Evolutionary conservation across 2,113 vertebrate genomes (phyloP).

Genomic region (Notiomystis cincta): DNA sequence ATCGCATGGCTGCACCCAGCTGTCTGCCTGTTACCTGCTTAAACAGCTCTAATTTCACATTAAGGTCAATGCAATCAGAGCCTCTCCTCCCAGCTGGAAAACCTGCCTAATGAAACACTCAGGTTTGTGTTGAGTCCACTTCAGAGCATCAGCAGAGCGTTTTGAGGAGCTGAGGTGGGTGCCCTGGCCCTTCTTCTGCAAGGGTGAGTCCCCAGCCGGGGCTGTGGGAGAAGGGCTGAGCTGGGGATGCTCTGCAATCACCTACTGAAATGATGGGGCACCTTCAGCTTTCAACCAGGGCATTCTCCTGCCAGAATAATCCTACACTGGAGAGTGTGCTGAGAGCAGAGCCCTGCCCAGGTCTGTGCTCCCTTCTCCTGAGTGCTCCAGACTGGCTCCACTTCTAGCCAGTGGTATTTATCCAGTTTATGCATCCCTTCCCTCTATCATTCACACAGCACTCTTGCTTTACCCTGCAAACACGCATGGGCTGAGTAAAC

Average conservation of each 20-base stretch:
- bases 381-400: background rate
- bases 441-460: background rate
- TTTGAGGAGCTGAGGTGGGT: background rate
- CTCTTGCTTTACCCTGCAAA: background rate
- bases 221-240: background rate
- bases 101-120: background rate
- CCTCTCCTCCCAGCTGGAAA: conserved; percentile 18
- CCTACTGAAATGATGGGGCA: background rate
- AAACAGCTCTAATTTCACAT: conserved; percentile 20
- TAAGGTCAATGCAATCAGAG: background rate
- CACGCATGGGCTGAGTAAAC: background rate
- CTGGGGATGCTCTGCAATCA: background rate
- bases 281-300: background rate
- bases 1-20: conserved; percentile 41
- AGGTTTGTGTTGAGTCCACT: background rate
- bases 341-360: background rate
- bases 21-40: conserved; percentile 50
- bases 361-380: background rate
- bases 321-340: rapidly evolving
- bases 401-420: background rate
- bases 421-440: background rate
- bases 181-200: rapidly evolving
- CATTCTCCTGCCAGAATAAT: background rate
- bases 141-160: rapidly evolving
- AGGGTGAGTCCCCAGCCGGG: background rate